These are phyloP conservation scores for Cerastoderma edule DNA, from an alignment of 2,888 invertebrate species.

Conservation along the genomic window DNA sequence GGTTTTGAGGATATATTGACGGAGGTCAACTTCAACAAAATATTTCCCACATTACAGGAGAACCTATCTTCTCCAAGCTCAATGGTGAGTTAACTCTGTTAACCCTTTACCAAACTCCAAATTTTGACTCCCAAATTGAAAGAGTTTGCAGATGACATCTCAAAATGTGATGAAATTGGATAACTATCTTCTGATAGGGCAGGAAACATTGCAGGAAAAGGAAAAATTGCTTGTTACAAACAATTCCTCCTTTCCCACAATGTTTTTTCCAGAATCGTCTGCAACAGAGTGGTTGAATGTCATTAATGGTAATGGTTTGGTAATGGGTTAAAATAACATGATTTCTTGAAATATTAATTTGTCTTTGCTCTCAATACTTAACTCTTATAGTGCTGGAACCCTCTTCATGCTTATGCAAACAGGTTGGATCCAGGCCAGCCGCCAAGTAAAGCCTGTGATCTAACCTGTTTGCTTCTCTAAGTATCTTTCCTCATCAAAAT, in stretches of 20 bases:
- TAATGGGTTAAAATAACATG: too few relatives aligned
- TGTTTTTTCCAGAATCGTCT: constrained; percentile 2
- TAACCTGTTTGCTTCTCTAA: too few relatives aligned
- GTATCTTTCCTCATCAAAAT: too few relatives aligned
- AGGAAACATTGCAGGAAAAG: constrained; percentile 3
- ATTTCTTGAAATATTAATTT: too few relatives aligned
- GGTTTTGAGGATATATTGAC: constrained; percentile 57
- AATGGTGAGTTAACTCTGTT: constrained; percentile 84
- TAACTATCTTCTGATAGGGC: background rate
- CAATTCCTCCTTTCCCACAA: constrained; percentile 6
- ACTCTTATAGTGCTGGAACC: too few relatives aligned
- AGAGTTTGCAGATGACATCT: background rate
- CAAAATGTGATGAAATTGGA: too few relatives aligned
- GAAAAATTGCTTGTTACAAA: constrained; percentile 1
- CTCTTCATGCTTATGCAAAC: too few relatives aligned
- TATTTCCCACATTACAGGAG: constrained; percentile 86
- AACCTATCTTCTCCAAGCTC: constrained; percentile 89
- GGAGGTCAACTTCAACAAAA: constrained; percentile 74
- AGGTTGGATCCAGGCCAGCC: too few relatives aligned
- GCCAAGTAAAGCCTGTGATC: too few relatives aligned
- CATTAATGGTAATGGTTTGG: too few relatives aligned
- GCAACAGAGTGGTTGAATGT: background rate
- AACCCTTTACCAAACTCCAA: background rate
- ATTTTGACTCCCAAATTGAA: background rate
- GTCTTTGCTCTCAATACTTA: too few relatives aligned